Percentiles rank a stretch among this genome's conserved stretches.
These are phyloP conservation scores for Papilio aristodemus DNA, from an alignment of 1,140 invertebrate species.

Conservation along the genomic window DNA sequence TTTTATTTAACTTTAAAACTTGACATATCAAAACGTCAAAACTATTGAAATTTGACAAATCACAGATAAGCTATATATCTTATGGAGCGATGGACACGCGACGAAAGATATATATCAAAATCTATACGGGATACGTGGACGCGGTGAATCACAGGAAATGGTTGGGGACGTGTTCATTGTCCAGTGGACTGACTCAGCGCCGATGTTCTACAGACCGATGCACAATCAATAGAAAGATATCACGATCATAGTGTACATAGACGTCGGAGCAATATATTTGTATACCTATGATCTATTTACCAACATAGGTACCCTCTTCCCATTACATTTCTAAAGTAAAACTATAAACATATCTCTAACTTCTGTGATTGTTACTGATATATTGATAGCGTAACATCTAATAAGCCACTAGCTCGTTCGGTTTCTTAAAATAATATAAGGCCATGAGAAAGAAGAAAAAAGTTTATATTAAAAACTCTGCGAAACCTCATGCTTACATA, in stretches of 20 bases:
- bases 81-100: not conserved
- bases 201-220: conserved; percentile 18
- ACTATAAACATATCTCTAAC: too few relatives aligned
- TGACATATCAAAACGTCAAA: too few relatives aligned
- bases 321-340: too few relatives aligned
- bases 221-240: not conserved
- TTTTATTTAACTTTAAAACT: too few relatives aligned
- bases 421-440: too few relatives aligned
- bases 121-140: not conserved
- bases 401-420: too few relatives aligned
- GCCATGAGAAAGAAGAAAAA: too few relatives aligned
- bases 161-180: conserved; percentile 37
- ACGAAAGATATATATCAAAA: not conserved
- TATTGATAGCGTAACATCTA: too few relatives aligned
- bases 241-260: not conserved
- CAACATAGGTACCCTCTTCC: too few relatives aligned
- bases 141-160: conserved; percentile 40
- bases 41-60: not conserved
- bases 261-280: not conserved
- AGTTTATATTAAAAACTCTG: too few relatives aligned
- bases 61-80: not conserved
- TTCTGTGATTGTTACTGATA: too few relatives aligned
- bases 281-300: not conserved
- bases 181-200: conserved; percentile 37
- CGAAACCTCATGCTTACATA: too few relatives aligned